A percentile compares a stretch with the other conserved stretches of the same genome.
Evolutionary conservation across 2,797 vertebrate genomes (phyloP).

Genomic region (Poeciliopsis paucimaculata): DNA sequence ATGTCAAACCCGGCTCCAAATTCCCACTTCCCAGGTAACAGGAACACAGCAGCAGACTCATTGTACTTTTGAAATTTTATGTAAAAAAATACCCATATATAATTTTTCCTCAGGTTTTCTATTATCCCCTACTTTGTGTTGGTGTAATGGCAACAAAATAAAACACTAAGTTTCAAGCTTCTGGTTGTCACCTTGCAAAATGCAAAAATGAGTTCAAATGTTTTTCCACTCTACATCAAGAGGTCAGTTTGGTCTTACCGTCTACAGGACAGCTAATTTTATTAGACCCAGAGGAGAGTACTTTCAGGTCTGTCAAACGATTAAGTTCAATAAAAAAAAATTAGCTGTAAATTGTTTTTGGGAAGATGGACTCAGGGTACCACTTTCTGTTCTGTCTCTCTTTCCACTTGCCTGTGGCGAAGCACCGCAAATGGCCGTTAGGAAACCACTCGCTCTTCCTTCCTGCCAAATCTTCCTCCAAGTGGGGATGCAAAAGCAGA

Average conservation of each 20-base stretch:
- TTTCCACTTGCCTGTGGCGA: neutral
- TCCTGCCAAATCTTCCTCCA: neutral
- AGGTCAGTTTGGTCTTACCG: neutral
- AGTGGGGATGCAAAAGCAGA: constrained; percentile 14
- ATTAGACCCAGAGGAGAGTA: neutral
- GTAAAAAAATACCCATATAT: no score
- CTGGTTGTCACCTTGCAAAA: neutral
- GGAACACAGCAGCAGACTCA: no score
- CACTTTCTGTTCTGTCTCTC: neutral
- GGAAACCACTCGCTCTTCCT: neutral
- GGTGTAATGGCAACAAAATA: neutral
- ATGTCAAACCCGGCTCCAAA: no score
- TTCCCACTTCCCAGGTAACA: no score
- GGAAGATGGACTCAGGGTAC: neutral
- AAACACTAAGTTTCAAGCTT: neutral
- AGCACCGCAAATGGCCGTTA: neutral
- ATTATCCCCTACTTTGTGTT: neutral
- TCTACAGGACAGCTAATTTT: neutral
- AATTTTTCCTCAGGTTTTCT: neutral
- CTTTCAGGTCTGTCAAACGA: neutral
- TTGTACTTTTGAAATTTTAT: no score
- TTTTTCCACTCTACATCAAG: neutral
- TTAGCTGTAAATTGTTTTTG: neutral
- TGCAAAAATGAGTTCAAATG: neutral
- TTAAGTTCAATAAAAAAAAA: neutral